Evolutionary conservation across 2,113 vertebrate species (phyloP), one percentile per base, ranked within the genome.

Genomic region (Chloroceryle aenea): DNA sequence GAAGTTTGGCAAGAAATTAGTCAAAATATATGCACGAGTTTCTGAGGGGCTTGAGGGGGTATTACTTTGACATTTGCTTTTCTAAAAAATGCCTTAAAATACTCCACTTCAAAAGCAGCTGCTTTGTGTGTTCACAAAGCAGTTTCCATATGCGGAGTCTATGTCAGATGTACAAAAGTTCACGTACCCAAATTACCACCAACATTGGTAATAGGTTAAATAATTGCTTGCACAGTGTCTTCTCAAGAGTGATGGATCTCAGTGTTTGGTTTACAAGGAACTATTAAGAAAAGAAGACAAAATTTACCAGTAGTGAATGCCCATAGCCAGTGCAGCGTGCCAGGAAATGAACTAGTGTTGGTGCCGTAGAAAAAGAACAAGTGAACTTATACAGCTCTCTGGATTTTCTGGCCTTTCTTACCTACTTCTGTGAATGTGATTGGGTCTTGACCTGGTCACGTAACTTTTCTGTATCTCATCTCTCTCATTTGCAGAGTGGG

Each of bases 1-100:
- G 95, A 96, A 89, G 38, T 52, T 92, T 96, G 91, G 96, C 95
- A 95, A 89, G n/a, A 73, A n/a, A 95, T 95, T 58, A 97, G 59
- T 96, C 83, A 84, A 96, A 95, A 87, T 73, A 86, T 42, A 7
- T 55, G 27, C 43, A 55, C 68, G 59, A 82, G 36, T 36, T 82
- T 93, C 92, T 68, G 52, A 89, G 77, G 76, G 62, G 36, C 29
- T 75, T 82, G 59, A 86, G 21, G 21, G 62, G 47, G 45, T 79
- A 77, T 93, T 95, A 55, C 56, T 95, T 88, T 93, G 73, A 89
- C 74, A 90, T 87, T 93, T 61, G 45, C 18, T 71, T 75, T 72
- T 83, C 11, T 12, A 30, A 76, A 76, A 89, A 85, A n/a, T 7
- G 22, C 25, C 43, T 93, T 73, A 95, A 87, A 89, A 85, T 79